phyloP scores from a whole-genome alignment of 2,797 vertebrate genomes.

The Thripadectes ignobilis region DNA sequence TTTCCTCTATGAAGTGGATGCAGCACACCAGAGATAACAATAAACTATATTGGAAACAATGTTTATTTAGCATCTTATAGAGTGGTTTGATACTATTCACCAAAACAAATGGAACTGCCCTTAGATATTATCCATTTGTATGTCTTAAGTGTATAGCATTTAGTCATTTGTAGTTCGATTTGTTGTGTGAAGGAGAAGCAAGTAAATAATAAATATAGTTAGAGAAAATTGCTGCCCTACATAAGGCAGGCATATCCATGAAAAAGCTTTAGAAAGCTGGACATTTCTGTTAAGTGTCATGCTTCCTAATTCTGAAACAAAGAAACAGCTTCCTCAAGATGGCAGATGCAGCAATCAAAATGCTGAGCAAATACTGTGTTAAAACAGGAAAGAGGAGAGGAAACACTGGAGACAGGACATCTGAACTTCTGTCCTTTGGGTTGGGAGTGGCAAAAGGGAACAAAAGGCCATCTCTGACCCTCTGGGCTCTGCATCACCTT shows the following conservation, averaged over 20 bases:
- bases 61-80: background rate
- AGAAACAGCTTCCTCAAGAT: background rate
- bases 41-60: background rate
- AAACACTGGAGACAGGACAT: background rate
- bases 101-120: background rate
- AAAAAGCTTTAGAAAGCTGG: background rate
- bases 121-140: background rate
- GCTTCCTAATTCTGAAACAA: background rate
- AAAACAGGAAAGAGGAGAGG: background rate
- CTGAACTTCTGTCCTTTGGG: background rate
- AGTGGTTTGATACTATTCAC: background rate
- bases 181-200: background rate
- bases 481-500: background rate
- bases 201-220: background rate
- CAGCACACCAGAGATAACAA: background rate
- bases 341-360: background rate
- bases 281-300: background rate
- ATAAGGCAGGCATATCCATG: background rate
- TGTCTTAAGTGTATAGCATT: background rate
- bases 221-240: background rate
- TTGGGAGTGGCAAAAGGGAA: background rate
- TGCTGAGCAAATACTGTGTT: background rate
- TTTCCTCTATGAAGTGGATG: background rate
- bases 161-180: background rate
- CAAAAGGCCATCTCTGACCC: background rate